A percentile compares a stretch with the other conserved stretches of the same genome.
Evolutionary conservation across 2,113 vertebrate species (phyloP).

Genomic region (Cichladusa arquata): DNA sequence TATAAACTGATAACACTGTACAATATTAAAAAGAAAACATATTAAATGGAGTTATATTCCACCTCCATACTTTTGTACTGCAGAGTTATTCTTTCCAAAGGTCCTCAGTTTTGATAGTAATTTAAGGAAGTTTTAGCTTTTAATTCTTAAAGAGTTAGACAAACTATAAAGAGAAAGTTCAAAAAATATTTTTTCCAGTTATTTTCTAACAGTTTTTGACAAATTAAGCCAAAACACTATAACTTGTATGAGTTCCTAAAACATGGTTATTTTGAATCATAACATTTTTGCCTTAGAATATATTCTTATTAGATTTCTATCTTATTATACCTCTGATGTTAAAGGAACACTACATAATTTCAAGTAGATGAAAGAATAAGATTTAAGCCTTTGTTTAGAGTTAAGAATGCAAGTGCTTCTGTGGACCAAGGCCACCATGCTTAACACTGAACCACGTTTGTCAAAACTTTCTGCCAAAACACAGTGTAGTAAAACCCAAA

Average conservation of each 20-base stretch:
- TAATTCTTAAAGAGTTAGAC: not conserved
- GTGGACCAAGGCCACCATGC: not conserved
- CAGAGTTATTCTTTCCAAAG: not conserved
- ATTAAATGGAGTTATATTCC: not conserved
- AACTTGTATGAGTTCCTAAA: not conserved
- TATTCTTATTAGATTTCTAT: not conserved
- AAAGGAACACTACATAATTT: not conserved
- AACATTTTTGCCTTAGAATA: not conserved
- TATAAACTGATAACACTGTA: not conserved
- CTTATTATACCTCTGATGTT: not conserved
- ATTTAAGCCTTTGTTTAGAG: not conserved
- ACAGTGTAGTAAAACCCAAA: not conserved
- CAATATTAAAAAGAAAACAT: not conserved
- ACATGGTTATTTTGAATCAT: not conserved
- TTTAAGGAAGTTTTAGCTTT: not conserved
- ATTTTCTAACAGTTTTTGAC: not conserved
- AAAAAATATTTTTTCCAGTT: not conserved
- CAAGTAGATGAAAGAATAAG: not conserved
- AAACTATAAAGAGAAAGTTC: not conserved
- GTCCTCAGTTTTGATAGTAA: not conserved
- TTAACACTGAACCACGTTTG: not conserved
- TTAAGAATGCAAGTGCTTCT: not conserved
- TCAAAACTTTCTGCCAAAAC: not conserved
- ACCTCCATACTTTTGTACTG: not conserved
- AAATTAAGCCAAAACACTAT: not conserved